phyloP scores from a whole-genome alignment of 2,888 invertebrate genomes.

The Chalcosyrphus nemorum region DNA sequence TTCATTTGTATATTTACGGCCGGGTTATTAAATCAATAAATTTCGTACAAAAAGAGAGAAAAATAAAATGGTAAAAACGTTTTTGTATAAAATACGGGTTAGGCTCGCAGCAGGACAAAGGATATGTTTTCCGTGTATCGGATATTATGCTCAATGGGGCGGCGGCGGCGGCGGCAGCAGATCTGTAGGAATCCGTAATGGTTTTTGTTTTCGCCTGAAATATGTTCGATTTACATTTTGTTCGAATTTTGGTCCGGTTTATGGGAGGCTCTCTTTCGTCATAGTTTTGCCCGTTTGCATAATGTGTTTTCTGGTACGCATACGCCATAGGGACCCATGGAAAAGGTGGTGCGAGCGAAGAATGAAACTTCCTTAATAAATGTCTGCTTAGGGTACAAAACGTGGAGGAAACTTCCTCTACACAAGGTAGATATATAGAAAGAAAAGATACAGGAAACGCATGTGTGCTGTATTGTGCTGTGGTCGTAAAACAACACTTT shows the following conservation, averaged over 20 bases:
- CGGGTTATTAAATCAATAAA: constrained; percentile 75
- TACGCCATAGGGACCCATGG: constrained; percentile 53
- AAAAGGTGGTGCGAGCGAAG: not conserved
- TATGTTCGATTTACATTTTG: constrained; percentile 68
- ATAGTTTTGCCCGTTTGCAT: constrained; percentile 32
- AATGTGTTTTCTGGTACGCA: constrained; percentile 48
- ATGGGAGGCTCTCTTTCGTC: constrained; percentile 13
- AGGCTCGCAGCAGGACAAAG: constrained; percentile 40
- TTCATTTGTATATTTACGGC: constrained; percentile 75
- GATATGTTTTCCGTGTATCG: constrained; percentile 45
- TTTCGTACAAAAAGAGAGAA: constrained; percentile 49
- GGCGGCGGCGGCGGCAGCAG: not conserved
- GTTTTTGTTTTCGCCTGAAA: constrained; percentile 44
- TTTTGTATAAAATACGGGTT: constrained; percentile 34
- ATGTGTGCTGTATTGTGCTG: constrained; percentile 41
- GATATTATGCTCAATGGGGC: constrained; percentile 11
- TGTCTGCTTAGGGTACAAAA: constrained; percentile 45
- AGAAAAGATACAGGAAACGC: constrained; percentile 31
- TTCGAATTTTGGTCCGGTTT: constrained; percentile 43
- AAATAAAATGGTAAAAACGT: not conserved
- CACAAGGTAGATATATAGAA: constrained; percentile 20
- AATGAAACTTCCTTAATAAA: constrained; percentile 58
- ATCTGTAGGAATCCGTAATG: constrained; percentile 49
- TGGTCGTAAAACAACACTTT: constrained; percentile 56
- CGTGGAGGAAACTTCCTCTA: constrained; percentile 24